Conservation (phyloP, 1,140 invertebrate species). For the Cryptotermes secundus region DNA sequence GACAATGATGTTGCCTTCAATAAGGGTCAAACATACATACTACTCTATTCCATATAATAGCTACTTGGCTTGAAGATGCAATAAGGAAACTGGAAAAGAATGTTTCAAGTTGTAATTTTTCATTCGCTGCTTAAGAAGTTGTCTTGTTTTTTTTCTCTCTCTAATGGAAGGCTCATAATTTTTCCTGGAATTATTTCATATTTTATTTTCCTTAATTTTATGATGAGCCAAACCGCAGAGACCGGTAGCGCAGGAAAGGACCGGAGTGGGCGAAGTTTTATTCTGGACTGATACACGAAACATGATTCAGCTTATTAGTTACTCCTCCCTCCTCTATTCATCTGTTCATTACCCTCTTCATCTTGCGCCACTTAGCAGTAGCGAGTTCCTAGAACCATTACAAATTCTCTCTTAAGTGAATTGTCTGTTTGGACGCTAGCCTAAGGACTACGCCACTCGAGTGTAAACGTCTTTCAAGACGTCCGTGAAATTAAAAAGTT, state of each 20-base stretch:
- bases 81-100: neutral
- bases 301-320: neutral
- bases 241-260: neutral
- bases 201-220: neutral
- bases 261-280: neutral
- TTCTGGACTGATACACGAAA: neutral
- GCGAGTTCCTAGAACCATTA: neutral
- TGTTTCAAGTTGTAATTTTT: neutral
- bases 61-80: neutral
- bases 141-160: neutral
- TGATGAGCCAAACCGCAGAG: neutral
- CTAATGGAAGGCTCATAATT: neutral
- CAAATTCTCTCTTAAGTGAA: neutral
- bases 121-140: neutral
- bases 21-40: no score
- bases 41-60: neutral
- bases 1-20: no score
- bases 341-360: neutral
- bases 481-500: constrained; percentile 14
- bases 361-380: neutral
- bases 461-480: neutral
- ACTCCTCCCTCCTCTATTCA: neutral
- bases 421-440: neutral
- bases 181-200: neutral
- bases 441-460: neutral